Base-by-base conservation (phyloP, 2,888 invertebrate species). In the Pecten maximus region DNA sequence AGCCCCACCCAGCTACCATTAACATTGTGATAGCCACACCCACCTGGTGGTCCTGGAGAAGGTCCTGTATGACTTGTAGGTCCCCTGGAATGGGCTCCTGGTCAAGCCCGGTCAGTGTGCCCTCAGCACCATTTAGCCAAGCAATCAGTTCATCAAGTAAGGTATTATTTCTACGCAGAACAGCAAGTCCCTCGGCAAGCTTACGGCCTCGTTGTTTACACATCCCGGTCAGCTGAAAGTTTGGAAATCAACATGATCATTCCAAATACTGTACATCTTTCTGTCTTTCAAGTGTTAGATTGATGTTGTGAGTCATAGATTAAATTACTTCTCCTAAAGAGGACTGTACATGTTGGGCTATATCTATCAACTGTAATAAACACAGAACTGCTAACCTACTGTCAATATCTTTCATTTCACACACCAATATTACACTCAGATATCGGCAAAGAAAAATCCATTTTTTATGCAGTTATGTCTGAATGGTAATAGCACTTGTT, bases 61-160 rank as follows among this genome's bases (percentile, higher is more conserved):
- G 95, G 86, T 96, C 98, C 96, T 99, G 98, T n/a, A 99, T 98
- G 8, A 98, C 97, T 88, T 98, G 98, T 91, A 99, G 98, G 94
- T 99, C 98, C 96, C 99, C 98, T 0, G 99, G 99, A 89, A 99
- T 97, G 0, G 98, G 98, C 97, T 99, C 98, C 1, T 98, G 97
- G 97, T 99, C 99, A 92, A 98, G 97, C 87, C 98, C 98, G 16
- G 98, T 97, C 93, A 99, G 97, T 0, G 98, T 98, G 93, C 98
- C 98, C 97, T 99, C 99, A 40, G 99, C 97, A 40, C 98, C 98
- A 93, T 98, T 98, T 93, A 99, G 97, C 99, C 99, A 99, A n/a
- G 98, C 98, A 92, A 99, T 97, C 91, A 99, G 97, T 96, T 99
- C 99, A 95, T 99, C 99, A 92, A 99, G 97, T 89, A 98, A 98